Conservation (phyloP, 2,797 vertebrate genomes). For the Enteromius radiatus region DNA sequence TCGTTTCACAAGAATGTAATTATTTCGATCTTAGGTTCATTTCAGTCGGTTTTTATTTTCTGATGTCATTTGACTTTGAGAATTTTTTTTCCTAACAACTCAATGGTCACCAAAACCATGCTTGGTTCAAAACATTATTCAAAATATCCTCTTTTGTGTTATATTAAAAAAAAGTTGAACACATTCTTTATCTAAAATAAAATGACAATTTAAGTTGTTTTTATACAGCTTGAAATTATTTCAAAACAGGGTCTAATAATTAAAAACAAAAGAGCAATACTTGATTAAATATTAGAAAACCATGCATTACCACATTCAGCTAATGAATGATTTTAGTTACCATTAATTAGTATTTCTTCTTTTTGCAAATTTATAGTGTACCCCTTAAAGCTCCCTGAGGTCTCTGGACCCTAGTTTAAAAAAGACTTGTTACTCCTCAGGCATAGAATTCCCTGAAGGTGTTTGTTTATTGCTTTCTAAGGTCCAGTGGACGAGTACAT, state of each 20-base stretch:
- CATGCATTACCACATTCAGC: background rate
- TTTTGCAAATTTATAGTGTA: background rate
- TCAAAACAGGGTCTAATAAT: background rate
- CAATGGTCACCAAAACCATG: no score
- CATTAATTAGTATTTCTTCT: background rate
- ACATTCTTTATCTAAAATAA: background rate
- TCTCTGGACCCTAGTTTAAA: background rate
- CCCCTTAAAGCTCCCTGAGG: background rate
- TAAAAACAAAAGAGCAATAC: background rate
- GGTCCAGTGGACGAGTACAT: constrained; percentile 93
- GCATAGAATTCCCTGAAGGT: background rate
- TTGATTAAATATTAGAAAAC: background rate
- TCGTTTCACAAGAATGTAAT: background rate
- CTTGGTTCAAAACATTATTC: background rate
- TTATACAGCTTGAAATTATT: background rate
- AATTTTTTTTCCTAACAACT: background rate
- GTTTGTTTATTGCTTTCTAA: constrained; percentile 55
- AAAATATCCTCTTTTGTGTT: background rate
- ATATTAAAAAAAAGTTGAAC: background rate
- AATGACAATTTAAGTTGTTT: background rate
- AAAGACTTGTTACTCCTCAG: background rate
- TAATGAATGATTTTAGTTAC: background rate
- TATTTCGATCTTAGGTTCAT: background rate
- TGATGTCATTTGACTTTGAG: background rate
- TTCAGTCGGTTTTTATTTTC: background rate